A percentile compares a stretch with the other conserved stretches of the same genome.
Evolutionary conservation across 2,797 vertebrate species (phyloP).

Genomic region (Cottoperca gobio): DNA sequence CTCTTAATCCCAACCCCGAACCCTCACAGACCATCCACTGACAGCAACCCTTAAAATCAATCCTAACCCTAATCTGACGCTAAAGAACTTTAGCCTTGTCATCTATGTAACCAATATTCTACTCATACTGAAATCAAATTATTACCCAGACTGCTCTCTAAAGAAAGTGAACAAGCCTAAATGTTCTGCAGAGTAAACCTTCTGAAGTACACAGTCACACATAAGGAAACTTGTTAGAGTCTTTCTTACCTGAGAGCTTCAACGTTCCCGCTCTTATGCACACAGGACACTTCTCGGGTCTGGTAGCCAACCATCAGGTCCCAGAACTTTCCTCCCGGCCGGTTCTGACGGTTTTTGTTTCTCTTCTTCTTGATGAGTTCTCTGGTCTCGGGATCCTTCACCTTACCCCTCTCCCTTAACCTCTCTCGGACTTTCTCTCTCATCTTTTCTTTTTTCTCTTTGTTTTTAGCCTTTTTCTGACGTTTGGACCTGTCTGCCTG

Average conservation of each 20-base stretch:
- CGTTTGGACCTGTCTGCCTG: constrained; percentile 71
- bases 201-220: neutral
- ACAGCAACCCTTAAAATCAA: neutral
- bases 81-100: neutral
- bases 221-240: neutral
- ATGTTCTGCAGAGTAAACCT: no score
- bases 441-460: constrained; percentile 83
- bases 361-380: constrained; percentile 97
- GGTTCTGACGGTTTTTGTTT: constrained; percentile 92
- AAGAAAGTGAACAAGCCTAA: neutral
- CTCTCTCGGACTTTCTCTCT: constrained; percentile 84
- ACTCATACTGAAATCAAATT: neutral
- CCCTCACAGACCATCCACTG: neutral
- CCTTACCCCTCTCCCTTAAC: constrained; percentile 83
- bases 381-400: constrained; percentile 90
- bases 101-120: neutral
- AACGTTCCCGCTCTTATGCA: constrained; percentile 89
- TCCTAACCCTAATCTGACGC: neutral
- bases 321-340: constrained; percentile 94
- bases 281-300: constrained; percentile 91
- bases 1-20: neutral
- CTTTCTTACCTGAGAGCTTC: constrained; percentile 89
- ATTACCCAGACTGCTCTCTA: neutral
- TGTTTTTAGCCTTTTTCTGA: constrained; percentile 81
- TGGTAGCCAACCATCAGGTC: constrained; percentile 96